Conservation (phyloP, 2,797 vertebrate genomes). For the Choloepus didactylus region DNA sequence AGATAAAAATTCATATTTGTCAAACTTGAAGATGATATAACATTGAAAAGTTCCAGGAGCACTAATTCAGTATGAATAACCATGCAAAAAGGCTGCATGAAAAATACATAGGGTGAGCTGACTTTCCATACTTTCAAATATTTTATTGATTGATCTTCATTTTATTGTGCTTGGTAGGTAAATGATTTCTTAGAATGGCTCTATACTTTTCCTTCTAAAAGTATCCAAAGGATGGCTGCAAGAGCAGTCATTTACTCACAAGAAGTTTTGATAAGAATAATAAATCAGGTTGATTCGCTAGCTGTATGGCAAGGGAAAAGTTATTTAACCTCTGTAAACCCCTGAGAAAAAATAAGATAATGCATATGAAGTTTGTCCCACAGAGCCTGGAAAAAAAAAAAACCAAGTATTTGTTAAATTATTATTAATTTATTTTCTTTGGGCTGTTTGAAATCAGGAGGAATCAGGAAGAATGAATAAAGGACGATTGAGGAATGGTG, state of each 20-base stretch:
- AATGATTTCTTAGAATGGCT: background rate
- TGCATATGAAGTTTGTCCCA: background rate
- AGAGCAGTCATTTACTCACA: background rate
- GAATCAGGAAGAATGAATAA: background rate
- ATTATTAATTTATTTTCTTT: background rate
- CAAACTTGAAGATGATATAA: background rate
- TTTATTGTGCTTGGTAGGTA: background rate
- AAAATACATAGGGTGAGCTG: background rate
- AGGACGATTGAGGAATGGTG: background rate
- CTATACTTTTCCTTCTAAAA: background rate
- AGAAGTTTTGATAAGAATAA: background rate
- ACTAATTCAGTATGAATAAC: background rate
- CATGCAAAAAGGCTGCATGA: background rate
- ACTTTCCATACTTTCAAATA: background rate
- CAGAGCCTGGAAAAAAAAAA: background rate
- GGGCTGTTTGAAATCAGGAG: background rate
- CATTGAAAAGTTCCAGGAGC: background rate
- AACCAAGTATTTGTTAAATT: background rate
- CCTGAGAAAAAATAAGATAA: background rate
- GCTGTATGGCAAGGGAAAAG: background rate
- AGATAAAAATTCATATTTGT: background rate
- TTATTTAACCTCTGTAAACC: background rate
- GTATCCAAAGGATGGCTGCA: background rate
- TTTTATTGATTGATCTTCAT: background rate
- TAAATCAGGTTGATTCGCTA: background rate